These are phyloP conservation scores for Gymnodraco acuticeps DNA, from an alignment of 2,797 vertebrate species.

Conservation along the genomic window DNA sequence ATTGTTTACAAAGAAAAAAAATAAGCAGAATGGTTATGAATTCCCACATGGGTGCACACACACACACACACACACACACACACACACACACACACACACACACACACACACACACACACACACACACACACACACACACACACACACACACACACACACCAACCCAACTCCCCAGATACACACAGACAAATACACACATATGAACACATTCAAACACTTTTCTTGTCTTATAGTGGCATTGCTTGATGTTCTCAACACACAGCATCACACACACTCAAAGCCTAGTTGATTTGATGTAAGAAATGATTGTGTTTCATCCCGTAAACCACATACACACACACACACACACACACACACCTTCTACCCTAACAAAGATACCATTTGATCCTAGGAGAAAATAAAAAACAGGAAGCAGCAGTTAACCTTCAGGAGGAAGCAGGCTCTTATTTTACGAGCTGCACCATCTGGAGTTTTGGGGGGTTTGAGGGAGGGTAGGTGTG, in stretches of 20 bases:
- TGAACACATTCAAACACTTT: not conserved
- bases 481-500: not conserved
- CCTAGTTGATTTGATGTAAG: slow-evolving; percentile 10
- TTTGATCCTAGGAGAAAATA: slow-evolving; percentile 31
- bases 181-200: not conserved
- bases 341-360: not conserved
- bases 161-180: not conserved
- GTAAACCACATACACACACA: not conserved
- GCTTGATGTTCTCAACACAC: slow-evolving; percentile 18
- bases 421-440: slow-evolving; percentile 27
- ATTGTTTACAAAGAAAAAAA: slow-evolving; percentile 23
- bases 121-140: not conserved
- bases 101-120: slow-evolving; percentile 4
- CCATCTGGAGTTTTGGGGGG: slow-evolving; percentile 26
- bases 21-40: slow-evolving; percentile 29
- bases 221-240: not conserved
- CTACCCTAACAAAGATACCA: slow-evolving; percentile 6
- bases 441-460: slow-evolving; percentile 33
- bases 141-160: not conserved
- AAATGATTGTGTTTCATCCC: slow-evolving; percentile 8
- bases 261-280: not conserved
- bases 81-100: no score
- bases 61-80: not conserved
- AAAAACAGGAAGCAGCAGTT: slow-evolving; percentile 20
- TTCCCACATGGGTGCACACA: slow-evolving; percentile 7